Base-by-base conservation (phyloP, 2,888 invertebrate genomes). In the Pantelozetes paolii region DNA sequence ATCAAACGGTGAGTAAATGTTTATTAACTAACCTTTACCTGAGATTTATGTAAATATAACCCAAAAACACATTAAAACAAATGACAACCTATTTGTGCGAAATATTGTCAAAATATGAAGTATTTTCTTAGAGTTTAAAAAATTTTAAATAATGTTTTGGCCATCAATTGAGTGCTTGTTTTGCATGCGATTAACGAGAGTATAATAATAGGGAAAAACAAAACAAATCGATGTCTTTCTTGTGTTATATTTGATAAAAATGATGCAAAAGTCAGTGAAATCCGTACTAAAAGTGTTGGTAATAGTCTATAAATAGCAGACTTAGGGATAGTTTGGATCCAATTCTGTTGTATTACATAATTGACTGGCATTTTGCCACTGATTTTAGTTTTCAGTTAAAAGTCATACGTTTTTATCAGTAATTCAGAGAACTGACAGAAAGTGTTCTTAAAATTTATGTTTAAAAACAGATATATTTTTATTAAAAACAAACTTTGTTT, bases 401-500 rank as follows among this genome's bases (percentile, higher is more conserved):
- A 64, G 62, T 64, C 62, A 64, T 64, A 64, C 36, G 62, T 64
- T 64, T 54, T 1, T 36, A 32, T 36, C 28, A 32, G 62, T n/a
- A 32, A 64, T 57, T 36, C 62, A 64, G 36, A 64, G 18, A 64
- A 36, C 15, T 9, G 30, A 36, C n/a, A 64, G 18, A 64, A 18
- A 64, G 62, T 64, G 62, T 64, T 36, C 62, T 64, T 64, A 36
- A 64, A 64, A 36, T 36, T 36, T 20, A 2, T n/a, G 28, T 5
- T 36, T 36, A 36, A 64, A 64, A 36, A 64, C 62, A 64, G 62
- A 32, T 36, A 20, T 36, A 20, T 11, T n/a, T 36, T 3, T 36
- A 32, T 64, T n/a, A 32, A 64, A 64, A 64, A 64, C 62, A 64
- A 64, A 64, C 62, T 64, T 64, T 64, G 62, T 64, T 64, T 64